A percentile compares a stretch with the other conserved stretches of the same genome.
Evolutionary conservation across 2,888 invertebrate genomes (phyloP).

Genomic region (Cabera pusaria): DNA sequence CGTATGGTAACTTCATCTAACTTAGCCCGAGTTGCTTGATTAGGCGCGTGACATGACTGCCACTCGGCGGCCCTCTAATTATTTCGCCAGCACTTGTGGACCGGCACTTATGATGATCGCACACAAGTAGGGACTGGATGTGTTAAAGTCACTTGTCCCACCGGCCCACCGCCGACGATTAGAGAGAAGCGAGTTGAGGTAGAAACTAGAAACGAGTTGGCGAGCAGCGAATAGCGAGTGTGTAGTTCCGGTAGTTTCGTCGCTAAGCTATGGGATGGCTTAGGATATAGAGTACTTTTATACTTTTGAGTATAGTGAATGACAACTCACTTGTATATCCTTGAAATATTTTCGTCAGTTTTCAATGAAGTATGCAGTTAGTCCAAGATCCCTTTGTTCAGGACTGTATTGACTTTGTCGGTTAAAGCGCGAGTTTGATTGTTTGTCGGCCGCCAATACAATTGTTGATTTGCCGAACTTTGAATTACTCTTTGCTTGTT

Average conservation of each 20-base stretch:
- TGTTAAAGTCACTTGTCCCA: too few relatives aligned
- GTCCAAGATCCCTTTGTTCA: slow-evolving; percentile 21
- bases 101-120: slow-evolving; percentile 16
- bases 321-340: too few relatives aligned
- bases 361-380: too few relatives aligned
- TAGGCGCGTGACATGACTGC: slow-evolving; percentile 65
- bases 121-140: slow-evolving; percentile 7
- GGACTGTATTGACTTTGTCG: slow-evolving; percentile 24
- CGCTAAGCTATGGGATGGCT: too few relatives aligned
- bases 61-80: slow-evolving; percentile 38
- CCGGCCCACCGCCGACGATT: too few relatives aligned
- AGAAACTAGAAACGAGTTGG: too few relatives aligned
- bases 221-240: too few relatives aligned
- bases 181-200: too few relatives aligned
- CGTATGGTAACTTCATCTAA: slow-evolving; percentile 66
- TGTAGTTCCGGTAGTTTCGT: too few relatives aligned
- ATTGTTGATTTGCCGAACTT: slow-evolving; percentile 27
- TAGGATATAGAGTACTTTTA: too few relatives aligned
- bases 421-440: slow-evolving; percentile 22
- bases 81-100: slow-evolving; percentile 38
- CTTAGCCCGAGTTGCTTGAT: slow-evolving; percentile 68
- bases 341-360: too few relatives aligned
- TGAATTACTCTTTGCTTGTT: slow-evolving; percentile 24
- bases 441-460: slow-evolving; percentile 23
- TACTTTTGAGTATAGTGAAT: too few relatives aligned